phyloP scores from a whole-genome alignment of 2,113 vertebrate species.

The Paracanthobrama guichenoti region DNA sequence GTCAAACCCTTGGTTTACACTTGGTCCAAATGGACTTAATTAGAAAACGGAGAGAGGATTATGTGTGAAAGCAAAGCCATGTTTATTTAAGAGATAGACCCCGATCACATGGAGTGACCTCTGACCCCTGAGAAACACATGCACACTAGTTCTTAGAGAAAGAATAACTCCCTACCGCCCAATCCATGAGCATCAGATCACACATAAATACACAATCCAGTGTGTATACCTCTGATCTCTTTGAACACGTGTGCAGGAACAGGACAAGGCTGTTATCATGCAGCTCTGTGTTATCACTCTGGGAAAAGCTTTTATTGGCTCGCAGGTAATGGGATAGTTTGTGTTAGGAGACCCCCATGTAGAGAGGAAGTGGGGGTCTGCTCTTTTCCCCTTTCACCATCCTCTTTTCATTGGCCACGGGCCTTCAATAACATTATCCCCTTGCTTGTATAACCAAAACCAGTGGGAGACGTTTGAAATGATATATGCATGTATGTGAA shows the following conservation, averaged over 20 bases:
- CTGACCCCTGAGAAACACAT: slow-evolving; percentile 49
- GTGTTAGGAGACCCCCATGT: slow-evolving; percentile 46
- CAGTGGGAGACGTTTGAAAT: neutral
- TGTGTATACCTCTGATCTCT: neutral
- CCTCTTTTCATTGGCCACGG: neutral
- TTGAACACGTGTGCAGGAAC: slow-evolving; percentile 3
- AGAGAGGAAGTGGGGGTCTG: slow-evolving; percentile 33
- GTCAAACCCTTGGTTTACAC: neutral
- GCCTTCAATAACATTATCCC: slow-evolving; percentile 31
- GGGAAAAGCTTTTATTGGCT: slow-evolving; percentile 56
- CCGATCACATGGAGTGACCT: slow-evolving; percentile 64
- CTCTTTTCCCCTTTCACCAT: slow-evolving; percentile 17
- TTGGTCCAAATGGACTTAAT: slow-evolving; percentile 50
- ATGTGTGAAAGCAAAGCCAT: slow-evolving; percentile 54
- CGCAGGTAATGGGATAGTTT: slow-evolving; percentile 37
- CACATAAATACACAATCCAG: slow-evolving; percentile 21
- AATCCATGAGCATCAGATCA: neutral
- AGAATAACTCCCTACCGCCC: neutral
- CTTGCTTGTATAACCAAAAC: neutral
- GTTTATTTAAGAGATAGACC: slow-evolving; percentile 69
- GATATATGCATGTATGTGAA: neutral
- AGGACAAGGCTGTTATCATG: slow-evolving; percentile 12
- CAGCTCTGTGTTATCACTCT: slow-evolving; percentile 46
- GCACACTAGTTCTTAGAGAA: slow-evolving; percentile 4
- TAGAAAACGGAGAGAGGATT: slow-evolving; percentile 44